Evolutionary conservation across 2,113 vertebrate genomes (phyloP).

Genomic region (Hystrix cristata): DNA sequence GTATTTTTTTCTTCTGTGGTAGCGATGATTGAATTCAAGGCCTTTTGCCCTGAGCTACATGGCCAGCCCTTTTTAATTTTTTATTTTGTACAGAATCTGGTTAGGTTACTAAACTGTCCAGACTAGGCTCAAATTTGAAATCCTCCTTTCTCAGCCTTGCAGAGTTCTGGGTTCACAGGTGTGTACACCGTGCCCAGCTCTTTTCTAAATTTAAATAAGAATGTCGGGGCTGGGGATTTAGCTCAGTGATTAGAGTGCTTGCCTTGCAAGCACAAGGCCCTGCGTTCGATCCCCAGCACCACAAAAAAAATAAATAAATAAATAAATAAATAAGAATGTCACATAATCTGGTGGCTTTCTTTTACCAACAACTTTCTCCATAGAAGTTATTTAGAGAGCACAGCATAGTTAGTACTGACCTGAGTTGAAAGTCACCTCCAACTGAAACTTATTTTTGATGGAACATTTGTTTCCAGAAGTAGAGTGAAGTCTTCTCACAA

Average conservation of each 20-base stretch:
- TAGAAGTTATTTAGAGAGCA: background rate
- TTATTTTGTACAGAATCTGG: background rate
- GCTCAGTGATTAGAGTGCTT: no score
- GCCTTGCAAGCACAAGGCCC: no score
- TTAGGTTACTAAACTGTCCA: background rate
- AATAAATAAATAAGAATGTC: conserved; percentile 41
- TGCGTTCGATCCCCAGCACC: no score
- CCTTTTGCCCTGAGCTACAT: background rate
- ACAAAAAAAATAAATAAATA: no score
- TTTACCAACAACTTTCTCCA: background rate
- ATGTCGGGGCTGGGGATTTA: no score
- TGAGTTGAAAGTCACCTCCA: background rate
- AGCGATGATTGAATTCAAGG: background rate
- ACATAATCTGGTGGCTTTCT: background rate
- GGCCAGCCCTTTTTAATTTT: background rate
- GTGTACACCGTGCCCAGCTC: background rate
- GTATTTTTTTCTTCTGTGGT: background rate
- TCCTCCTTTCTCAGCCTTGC: background rate
- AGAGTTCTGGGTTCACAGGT: background rate
- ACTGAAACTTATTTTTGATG: background rate
- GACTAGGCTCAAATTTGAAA: background rate
- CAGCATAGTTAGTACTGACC: background rate
- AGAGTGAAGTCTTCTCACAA: conserved; percentile 29
- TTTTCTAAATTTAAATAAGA: conserved; percentile 42
- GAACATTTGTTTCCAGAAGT: background rate